phyloP scores from a whole-genome alignment of 2,113 vertebrate genomes.

The Urocynchramus pylzowi region DNA sequence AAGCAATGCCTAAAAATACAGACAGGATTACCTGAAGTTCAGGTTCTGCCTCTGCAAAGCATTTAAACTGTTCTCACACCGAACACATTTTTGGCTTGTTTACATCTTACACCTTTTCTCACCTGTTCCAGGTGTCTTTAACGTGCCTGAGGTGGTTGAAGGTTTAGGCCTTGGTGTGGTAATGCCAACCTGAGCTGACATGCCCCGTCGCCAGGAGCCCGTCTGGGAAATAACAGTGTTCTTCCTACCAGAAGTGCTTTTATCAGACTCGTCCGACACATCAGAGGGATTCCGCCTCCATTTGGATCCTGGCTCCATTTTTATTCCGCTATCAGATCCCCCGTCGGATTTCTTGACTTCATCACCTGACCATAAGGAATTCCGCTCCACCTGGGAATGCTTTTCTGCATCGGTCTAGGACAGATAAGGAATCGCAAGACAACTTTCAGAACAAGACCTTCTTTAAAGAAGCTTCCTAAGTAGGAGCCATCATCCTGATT shows the following conservation, averaged over 20 bases:
- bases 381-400: conserved; percentile 81
- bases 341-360: conserved; percentile 88
- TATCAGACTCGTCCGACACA: conserved; percentile 92
- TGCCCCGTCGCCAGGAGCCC: conserved; percentile 94
- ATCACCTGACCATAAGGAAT: conserved; percentile 84
- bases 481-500: background rate
- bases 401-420: conserved; percentile 92
- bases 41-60: conserved; percentile 36
- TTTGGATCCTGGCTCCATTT: conserved; percentile 82
- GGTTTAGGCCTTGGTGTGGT: conserved; percentile 89
- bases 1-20: conserved; percentile 20
- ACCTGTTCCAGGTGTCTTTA: conserved; percentile 90
- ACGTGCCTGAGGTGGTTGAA: conserved; percentile 62
- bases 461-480: background rate
- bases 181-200: conserved; percentile 95
- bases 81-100: background rate
- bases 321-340: conserved; percentile 85
- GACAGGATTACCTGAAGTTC: conserved; percentile 48
- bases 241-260: conserved; percentile 87
- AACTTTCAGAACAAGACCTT: background rate
- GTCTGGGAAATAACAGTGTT: conserved; percentile 86
- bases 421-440: conserved; percentile 16
- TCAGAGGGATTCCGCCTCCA: conserved; percentile 93
- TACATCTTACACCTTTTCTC: conserved; percentile 24
- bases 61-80: background rate